Evolutionary conservation across 2,888 invertebrate species (phyloP), one percentile per base, ranked within the genome.

Genomic region (Caenorhabditis angaria): DNA sequence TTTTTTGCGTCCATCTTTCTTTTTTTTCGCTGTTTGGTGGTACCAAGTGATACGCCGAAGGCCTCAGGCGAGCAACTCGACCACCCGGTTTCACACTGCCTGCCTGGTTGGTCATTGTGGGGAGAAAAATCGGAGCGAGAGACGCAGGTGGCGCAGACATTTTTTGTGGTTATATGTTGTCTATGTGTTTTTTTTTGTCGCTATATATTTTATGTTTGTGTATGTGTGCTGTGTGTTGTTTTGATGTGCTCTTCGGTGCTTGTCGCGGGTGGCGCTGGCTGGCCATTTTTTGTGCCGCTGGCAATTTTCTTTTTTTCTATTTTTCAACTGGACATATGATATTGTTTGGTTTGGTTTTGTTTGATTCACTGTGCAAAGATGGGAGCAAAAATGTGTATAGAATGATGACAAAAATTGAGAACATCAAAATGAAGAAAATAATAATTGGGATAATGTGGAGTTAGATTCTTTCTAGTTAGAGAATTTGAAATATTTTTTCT

Each of bases 1-100:
- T 41, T 41, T 6, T 41, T 12, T 41, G 41, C 18, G 41, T 41
- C 14, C 18, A 18, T 41, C 5, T 41, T 5, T 41, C 32, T 32
- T 12, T 32, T 12, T 32, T 5, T 41, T n/a, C n/a, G n/a, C 41
- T 41, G 41, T 41, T 41, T 41, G 41, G 41, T 41, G 41, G 41
- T 41, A 41, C 41, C 41, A 41, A 41, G 41, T 41, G 41, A 41
- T 41, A 41, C 41, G 41, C 41, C 41, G 41, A 18, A 41, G 41
- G 41, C 41, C 41, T 41, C 41, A 12, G n/a, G 41, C 41, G 63
- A 56, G 64, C 48, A 48, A 27, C 18, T 8, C 57, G 57, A 51
- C 57, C 64, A 56, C 57, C 57, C 64, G 35, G 47, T 24, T 20
- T 41, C 24, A 48, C 35, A 25, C 29, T 4, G 12, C 14, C 59